phyloP scores from a whole-genome alignment of 2,113 vertebrate genomes.

The Sphaerodactylus townsendi region DNA sequence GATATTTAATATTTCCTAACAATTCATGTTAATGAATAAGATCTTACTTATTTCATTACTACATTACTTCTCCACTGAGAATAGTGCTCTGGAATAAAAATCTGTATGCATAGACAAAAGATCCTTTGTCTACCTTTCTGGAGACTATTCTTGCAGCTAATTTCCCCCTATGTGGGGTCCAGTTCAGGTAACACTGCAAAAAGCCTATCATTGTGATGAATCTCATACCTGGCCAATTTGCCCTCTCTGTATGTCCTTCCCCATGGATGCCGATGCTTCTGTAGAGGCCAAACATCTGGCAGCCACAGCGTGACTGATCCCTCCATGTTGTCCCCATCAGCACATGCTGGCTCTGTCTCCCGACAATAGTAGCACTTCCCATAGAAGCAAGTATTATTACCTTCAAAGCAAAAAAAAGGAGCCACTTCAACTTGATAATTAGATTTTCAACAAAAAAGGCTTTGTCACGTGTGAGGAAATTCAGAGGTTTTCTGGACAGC shows the following conservation, averaged over 20 bases:
- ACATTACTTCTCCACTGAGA: too few relatives aligned
- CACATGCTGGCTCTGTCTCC: constrained; percentile 95
- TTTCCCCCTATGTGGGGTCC: too few relatives aligned
- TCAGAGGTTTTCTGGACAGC: not conserved
- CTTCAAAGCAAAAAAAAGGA: constrained; percentile 64
- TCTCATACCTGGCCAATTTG: constrained; percentile 91
- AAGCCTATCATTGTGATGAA: not conserved
- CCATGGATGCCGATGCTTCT: constrained; percentile 97
- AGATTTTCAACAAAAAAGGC: not conserved
- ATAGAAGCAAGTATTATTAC: constrained; percentile 97
- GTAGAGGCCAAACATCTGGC: constrained; percentile 95
- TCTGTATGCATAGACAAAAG: too few relatives aligned
- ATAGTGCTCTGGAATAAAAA: too few relatives aligned
- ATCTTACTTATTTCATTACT: too few relatives aligned
- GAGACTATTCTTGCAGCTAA: too few relatives aligned
- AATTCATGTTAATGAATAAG: too few relatives aligned
- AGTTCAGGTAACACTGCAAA: not conserved
- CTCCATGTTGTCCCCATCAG: constrained; percentile 91
- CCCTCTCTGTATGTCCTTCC: constrained; percentile 96
- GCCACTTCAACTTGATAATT: not conserved
- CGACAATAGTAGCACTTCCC: constrained; percentile 98
- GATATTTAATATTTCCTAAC: too few relatives aligned
- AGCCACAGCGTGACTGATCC: constrained; percentile 95
- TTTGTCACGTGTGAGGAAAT: not conserved
- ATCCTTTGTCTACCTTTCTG: too few relatives aligned